Percentiles rank a stretch among this genome's conserved stretches.
These are phyloP conservation scores for Macropis europaea DNA, from an alignment of 2,888 invertebrate species.

Conservation along the genomic window DNA sequence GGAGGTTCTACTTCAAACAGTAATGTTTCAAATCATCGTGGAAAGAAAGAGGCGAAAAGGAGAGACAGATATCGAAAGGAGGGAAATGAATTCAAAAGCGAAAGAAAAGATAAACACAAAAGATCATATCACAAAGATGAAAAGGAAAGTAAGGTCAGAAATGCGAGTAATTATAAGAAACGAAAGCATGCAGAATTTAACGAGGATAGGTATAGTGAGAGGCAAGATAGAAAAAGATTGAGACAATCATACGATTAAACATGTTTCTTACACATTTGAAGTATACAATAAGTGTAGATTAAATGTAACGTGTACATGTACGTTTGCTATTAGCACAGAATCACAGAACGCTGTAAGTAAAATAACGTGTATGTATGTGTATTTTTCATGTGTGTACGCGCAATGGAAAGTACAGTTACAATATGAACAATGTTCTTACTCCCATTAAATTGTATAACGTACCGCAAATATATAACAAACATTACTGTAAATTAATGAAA, in stretches of 20 bases:
- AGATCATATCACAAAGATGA: not conserved
- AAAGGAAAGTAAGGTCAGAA: slow-evolving; percentile 34
- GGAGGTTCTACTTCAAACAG: not conserved
- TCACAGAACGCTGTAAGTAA: not conserved
- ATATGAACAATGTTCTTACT: not conserved
- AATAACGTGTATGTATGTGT: not conserved
- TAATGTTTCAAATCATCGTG: not conserved
- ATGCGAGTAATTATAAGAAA: slow-evolving; percentile 36
- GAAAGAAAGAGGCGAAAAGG: slow-evolving; percentile 63
- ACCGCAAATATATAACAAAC: not conserved
- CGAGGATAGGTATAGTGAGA: slow-evolving; percentile 26
- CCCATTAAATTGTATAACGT: not conserved
- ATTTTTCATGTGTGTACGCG: not conserved
- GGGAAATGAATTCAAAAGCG: not conserved
- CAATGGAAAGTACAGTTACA: slow-evolving; percentile 5
- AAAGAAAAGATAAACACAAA: slow-evolving; percentile 14
- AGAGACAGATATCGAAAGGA: slow-evolving; percentile 5
- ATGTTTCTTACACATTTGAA: slow-evolving; percentile 13
- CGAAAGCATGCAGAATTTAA: slow-evolving; percentile 42
- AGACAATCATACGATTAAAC: slow-evolving; percentile 28
- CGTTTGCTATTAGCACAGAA: not conserved
- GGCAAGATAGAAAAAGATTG: slow-evolving; percentile 36
- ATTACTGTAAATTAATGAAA: not conserved
- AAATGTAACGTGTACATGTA: not conserved
- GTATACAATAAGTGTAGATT: slow-evolving; percentile 14